Percentiles rank a stretch among this genome's conserved stretches.
Evolutionary conservation across 2,113 vertebrate species (phyloP).

Genomic region (Nothobranchius kuhntae): DNA sequence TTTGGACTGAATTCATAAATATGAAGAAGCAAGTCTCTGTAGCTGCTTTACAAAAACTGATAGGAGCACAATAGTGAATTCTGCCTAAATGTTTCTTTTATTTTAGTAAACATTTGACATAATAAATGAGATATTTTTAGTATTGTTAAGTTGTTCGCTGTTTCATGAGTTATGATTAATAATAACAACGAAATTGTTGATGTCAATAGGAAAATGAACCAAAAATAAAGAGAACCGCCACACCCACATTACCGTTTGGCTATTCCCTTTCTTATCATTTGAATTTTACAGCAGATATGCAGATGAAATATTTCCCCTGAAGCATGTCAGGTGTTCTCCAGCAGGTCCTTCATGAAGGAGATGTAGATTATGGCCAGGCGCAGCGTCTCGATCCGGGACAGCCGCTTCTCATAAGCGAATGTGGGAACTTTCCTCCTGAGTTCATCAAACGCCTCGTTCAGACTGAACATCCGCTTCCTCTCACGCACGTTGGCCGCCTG

Average conservation of each 20-base stretch:
- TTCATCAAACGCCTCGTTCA: slow-evolving; percentile 96
- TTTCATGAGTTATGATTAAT: no score
- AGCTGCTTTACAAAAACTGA: no score
- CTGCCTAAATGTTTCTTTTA: not conserved
- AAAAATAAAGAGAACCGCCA: no score
- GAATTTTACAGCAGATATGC: not conserved
- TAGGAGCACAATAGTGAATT: slow-evolving; percentile 1
- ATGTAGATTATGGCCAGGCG: slow-evolving; percentile 96
- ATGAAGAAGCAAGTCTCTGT: no score
- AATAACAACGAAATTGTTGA: not conserved
- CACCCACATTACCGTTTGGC: no score
- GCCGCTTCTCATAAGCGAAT: slow-evolving; percentile 94
- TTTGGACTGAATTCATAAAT: not conserved
- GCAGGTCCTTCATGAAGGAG: slow-evolving; percentile 94
- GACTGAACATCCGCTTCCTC: slow-evolving; percentile 93
- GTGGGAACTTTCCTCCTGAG: slow-evolving; percentile 94
- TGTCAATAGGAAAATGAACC: not conserved
- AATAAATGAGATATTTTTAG: not conserved
- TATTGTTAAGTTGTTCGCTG: not conserved
- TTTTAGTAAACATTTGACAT: not conserved
- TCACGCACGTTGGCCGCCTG: slow-evolving; percentile 95
- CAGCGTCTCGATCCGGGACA: slow-evolving; percentile 94
- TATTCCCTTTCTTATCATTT: not conserved
- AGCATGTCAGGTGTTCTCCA: slow-evolving; percentile 73
- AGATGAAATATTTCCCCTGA: not conserved